A percentile compares a stretch with the other conserved stretches of the same genome.
Evolutionary conservation across 2,888 invertebrate species (phyloP).

Genomic region (Sarcophaga caerulescens): DNA sequence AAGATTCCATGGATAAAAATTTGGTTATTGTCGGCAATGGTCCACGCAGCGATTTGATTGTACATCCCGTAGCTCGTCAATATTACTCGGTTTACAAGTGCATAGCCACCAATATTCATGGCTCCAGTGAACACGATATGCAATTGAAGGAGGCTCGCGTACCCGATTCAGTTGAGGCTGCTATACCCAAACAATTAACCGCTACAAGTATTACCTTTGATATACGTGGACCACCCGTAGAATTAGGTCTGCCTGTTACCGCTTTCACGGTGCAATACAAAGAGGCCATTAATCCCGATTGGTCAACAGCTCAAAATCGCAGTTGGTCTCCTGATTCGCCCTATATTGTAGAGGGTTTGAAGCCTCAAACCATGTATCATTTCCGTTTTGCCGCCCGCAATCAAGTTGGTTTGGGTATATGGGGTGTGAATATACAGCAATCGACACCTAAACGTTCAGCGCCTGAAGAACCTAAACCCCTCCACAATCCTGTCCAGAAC

Average conservation of each 20-base stretch:
- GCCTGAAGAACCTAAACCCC: constrained; percentile 88
- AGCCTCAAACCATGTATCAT: constrained; percentile 89
- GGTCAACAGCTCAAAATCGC: constrained; percentile 87
- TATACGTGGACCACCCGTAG: constrained; percentile 88
- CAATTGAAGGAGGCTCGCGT: constrained; percentile 88
- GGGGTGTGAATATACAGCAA: constrained; percentile 85
- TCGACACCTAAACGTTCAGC: constrained; percentile 89
- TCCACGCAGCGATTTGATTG: constrained; percentile 87
- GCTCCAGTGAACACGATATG: constrained; percentile 86
- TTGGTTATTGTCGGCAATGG: constrained; percentile 86
- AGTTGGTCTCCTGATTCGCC: constrained; percentile 91
- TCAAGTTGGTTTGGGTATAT: constrained; percentile 90
- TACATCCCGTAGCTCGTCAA: constrained; percentile 85
- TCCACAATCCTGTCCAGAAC: constrained; percentile 81
- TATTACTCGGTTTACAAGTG: constrained; percentile 91
- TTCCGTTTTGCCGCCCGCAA: constrained; percentile 93
- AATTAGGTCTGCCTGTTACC: constrained; percentile 88
- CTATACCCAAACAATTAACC: constrained; percentile 86
- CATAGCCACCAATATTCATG: constrained; percentile 89
- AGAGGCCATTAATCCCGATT: constrained; percentile 84
- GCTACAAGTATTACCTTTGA: constrained; percentile 93
- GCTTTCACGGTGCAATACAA: constrained; percentile 90
- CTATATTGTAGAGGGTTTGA: constrained; percentile 90
- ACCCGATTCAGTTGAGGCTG: constrained; percentile 86
- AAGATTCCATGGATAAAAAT: constrained; percentile 82